Conservation (phyloP, 2,113 vertebrate species). For the Lathamus discolor region DNA sequence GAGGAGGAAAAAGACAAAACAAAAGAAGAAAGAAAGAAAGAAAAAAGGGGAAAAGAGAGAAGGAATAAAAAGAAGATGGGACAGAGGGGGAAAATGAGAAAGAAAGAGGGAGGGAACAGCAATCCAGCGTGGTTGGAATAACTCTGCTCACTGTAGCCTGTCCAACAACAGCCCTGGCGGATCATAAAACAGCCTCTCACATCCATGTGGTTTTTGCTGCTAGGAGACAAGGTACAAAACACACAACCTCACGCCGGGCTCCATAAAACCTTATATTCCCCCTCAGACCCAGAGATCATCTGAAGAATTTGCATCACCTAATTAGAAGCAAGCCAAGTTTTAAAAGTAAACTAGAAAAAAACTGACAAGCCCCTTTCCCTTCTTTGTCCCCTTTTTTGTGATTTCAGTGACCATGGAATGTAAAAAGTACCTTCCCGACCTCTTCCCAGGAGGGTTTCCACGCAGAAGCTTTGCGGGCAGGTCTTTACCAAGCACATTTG, state of each 20-base stretch:
- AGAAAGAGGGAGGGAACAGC: not conserved
- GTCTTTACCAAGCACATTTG: not conserved
- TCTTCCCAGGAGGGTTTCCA: not conserved
- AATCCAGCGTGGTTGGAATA: not conserved
- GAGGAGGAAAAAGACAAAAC: not conserved
- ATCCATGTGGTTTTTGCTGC: slow-evolving; percentile 60
- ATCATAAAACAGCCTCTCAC: slow-evolving; percentile 44
- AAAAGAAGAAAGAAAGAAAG: not conserved
- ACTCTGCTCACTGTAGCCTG: slow-evolving; percentile 3
- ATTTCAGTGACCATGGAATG: slow-evolving; percentile 17
- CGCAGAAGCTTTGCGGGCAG: not conserved
- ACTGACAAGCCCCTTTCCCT: not conserved
- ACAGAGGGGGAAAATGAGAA: not conserved
- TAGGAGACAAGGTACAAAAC: slow-evolving; percentile 69
- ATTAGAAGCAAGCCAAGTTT: slow-evolving; percentile 40
- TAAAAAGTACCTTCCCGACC: not conserved
- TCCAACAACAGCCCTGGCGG: slow-evolving; percentile 37
- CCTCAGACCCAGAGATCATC: slow-evolving; percentile 32
- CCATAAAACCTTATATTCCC: slow-evolving; percentile 48
- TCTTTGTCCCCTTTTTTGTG: not conserved
- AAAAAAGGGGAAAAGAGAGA: not conserved
- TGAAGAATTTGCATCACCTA: slow-evolving; percentile 58
- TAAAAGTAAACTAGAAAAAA: not conserved
- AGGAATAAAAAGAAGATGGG: not conserved
- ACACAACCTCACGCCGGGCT: not conserved